Conservation (phyloP, 2,888 invertebrate species). For the Diogma glabrata region DNA sequence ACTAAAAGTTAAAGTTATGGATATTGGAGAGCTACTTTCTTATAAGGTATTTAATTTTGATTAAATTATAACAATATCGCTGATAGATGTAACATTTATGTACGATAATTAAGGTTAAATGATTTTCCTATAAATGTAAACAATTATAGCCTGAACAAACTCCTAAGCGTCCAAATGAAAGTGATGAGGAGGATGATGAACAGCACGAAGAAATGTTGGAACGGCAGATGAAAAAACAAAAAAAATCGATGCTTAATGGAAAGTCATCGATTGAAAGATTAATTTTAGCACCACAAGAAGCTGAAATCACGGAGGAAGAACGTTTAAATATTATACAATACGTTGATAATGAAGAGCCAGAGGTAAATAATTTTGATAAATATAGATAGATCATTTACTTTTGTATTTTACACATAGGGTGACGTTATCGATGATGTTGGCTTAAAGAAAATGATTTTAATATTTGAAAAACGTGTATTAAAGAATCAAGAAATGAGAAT, state of each 20-base stretch:
- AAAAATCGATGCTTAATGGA: slow-evolving; percentile 42
- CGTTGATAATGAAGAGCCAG: slow-evolving; percentile 70
- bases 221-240: slow-evolving; percentile 43
- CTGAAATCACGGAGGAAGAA: slow-evolving; percentile 56
- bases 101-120: no score
- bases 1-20: slow-evolving; percentile 37
- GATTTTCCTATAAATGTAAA: slow-evolving; percentile 6
- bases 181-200: slow-evolving; percentile 53
- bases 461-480: slow-evolving; percentile 88
- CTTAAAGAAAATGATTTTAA: slow-evolving; percentile 76
- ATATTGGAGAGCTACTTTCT: slow-evolving; percentile 45
- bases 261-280: background rate
- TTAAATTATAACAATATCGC: no score
- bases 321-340: slow-evolving; percentile 68
- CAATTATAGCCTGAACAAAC: slow-evolving; percentile 63
- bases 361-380: no score
- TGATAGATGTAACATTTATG: no score
- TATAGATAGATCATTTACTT: no score
- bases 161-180: slow-evolving; percentile 50
- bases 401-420: no score
- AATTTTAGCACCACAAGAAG: slow-evolving; percentile 37
- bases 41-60: slow-evolving; percentile 44
- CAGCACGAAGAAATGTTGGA: slow-evolving; percentile 39
- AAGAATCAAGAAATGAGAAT: slow-evolving; percentile 97
- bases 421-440: slow-evolving; percentile 79